Evolutionary conservation across 1,140 invertebrate genomes (phyloP).

Genomic region (Tetragnatha versicolor): DNA sequence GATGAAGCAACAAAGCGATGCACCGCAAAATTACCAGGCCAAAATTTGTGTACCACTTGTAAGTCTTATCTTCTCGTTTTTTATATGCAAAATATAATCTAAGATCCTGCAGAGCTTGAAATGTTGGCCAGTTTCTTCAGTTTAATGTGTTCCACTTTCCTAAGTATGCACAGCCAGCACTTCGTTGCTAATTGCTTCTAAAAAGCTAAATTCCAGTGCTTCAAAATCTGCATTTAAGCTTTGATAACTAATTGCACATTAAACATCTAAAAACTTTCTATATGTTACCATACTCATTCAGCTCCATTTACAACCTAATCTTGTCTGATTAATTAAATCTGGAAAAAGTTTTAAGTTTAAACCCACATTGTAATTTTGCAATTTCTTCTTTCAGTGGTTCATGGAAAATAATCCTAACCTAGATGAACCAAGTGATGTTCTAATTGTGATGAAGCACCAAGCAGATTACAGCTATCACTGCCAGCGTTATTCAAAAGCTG

Average conservation of each 20-base stretch:
- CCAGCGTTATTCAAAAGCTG: conserved; percentile 17
- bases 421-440: background rate
- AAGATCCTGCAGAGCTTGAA: background rate
- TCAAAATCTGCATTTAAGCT: background rate
- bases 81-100: background rate
- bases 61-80: background rate
- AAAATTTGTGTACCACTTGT: conserved; percentile 35
- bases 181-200: background rate
- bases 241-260: background rate
- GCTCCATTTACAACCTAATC: background rate
- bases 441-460: conserved; percentile 19
- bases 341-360: too few species aligned
- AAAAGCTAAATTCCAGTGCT: background rate
- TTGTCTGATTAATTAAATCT: background rate
- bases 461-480: conserved; percentile 23
- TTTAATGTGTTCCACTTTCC: background rate
- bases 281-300: too few species aligned
- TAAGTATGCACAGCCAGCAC: background rate
- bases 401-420: conserved; percentile 10
- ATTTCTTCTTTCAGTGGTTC: conserved; percentile 35
- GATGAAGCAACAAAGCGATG: background rate
- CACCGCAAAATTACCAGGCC: conserved; percentile 25
- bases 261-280: too few species aligned
- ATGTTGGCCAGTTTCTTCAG: background rate
- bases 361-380: background rate